Evolutionary conservation across 2,797 vertebrate genomes (phyloP).

Genomic region (Rhinophrynus dorsalis): DNA sequence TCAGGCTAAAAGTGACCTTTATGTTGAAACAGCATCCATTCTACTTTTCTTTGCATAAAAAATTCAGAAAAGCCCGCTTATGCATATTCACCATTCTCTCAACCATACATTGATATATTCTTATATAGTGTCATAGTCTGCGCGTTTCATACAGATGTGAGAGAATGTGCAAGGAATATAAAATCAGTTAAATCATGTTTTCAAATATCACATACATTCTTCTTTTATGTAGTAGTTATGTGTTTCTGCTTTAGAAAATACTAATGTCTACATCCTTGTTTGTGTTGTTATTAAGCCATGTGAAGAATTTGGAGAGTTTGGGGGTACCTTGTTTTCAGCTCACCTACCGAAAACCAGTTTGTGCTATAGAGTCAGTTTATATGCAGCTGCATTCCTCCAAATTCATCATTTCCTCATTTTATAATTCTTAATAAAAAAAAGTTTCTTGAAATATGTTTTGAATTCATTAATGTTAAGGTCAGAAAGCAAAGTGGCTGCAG

Average conservation of each 20-base stretch:
- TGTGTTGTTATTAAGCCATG: constrained; percentile 13
- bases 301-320: constrained; percentile 44
- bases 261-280: neutral
- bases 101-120: constrained; percentile 29
- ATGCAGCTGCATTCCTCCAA: neutral
- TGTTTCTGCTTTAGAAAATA: neutral
- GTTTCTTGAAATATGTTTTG: neutral
- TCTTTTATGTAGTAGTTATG: constrained; percentile 35
- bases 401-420: neutral
- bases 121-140: constrained; percentile 3
- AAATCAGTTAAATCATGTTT: too few relatives aligned
- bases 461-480: neutral
- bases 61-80: constrained; percentile 51
- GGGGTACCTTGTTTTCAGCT: constrained; percentile 16
- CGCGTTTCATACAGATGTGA: too few relatives aligned
- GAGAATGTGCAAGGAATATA: too few relatives aligned
- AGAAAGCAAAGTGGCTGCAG: neutral
- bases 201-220: too few relatives aligned
- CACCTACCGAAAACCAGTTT: neutral
- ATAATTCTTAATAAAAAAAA: neutral
- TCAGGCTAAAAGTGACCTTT: constrained; percentile 81
- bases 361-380: neutral
- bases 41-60: constrained; percentile 59
- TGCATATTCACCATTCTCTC: constrained; percentile 4
- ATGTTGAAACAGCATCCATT: constrained; percentile 62